phyloP scores from a whole-genome alignment of 2,113 vertebrate genomes.

The Pluvianellus socialis region DNA sequence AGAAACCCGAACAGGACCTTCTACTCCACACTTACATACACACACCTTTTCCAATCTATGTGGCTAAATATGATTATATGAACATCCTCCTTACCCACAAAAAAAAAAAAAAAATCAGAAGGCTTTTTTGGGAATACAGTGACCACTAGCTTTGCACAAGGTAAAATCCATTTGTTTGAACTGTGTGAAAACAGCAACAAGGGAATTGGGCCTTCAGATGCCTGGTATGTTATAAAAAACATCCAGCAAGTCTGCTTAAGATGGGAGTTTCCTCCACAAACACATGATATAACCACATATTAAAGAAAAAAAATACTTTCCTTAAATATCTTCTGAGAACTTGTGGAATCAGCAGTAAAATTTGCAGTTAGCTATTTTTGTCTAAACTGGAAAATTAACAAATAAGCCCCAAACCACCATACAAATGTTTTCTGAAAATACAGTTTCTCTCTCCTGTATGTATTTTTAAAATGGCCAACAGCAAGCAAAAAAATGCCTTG shows the following conservation, averaged over 20 bases:
- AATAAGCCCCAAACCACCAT: not conserved
- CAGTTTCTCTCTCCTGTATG: not conserved
- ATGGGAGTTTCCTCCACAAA: not conserved
- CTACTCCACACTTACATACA: not conserved
- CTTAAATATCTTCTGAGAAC: not conserved
- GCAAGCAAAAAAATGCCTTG: not conserved
- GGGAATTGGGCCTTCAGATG: not conserved
- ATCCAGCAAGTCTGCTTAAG: not conserved
- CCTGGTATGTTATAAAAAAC: not conserved
- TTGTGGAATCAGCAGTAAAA: not conserved
- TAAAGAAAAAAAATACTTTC: not conserved
- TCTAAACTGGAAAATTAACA: not conserved
- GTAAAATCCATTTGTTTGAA: not conserved
- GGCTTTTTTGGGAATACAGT: not conserved
- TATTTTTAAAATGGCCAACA: not conserved
- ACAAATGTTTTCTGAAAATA: not conserved
- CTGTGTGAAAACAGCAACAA: not conserved
- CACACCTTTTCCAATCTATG: not conserved
- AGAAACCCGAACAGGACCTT: not conserved
- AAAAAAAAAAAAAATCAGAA: not conserved
- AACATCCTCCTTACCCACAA: not conserved
- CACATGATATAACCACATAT: not conserved
- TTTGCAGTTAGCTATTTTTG: not conserved
- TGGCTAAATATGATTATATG: not conserved
- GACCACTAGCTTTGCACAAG: not conserved